Evolutionary conservation across 2,113 vertebrate genomes (phyloP).

Genomic region (Ameiurus melas): DNA sequence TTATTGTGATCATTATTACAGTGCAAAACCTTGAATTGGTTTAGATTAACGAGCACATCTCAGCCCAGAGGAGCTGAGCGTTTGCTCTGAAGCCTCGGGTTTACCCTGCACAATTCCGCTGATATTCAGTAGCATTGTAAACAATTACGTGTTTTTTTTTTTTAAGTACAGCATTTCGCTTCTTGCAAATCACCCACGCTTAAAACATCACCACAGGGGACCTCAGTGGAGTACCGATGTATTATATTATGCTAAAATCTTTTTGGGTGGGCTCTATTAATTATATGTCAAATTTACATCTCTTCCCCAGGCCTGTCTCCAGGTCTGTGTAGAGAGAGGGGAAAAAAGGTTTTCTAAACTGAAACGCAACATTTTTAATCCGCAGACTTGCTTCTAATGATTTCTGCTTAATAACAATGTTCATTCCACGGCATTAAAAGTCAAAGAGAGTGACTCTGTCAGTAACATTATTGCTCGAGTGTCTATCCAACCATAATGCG

Average conservation of each 20-base stretch:
- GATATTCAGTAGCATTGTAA: conserved; percentile 5
- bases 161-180: neutral
- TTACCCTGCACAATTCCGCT: conserved; percentile 1
- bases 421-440: neutral
- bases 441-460: neutral
- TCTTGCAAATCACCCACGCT: conserved; percentile 1
- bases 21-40: conserved; percentile 13
- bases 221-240: neutral
- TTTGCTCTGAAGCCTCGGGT: neutral
- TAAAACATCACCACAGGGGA: conserved; percentile 7
- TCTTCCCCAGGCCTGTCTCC: conserved; percentile 12
- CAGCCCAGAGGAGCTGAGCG: neutral
- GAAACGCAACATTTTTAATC: conserved; percentile 9
- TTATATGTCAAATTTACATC: conserved; percentile 29
- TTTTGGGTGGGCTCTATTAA: conserved; percentile 5
- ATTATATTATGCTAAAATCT: conserved; percentile 37
- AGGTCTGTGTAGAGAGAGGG: neutral
- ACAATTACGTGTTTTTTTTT: neutral
- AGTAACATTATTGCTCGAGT: neutral
- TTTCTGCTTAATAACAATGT: neutral
- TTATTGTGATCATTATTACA: conserved; percentile 19
- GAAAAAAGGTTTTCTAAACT: neutral
- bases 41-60: conserved; percentile 18
- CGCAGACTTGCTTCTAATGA: conserved; percentile 10
- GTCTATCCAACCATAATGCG: neutral